Base-by-base conservation (phyloP, 2,888 invertebrate species). In the Anaspis maculata region DNA sequence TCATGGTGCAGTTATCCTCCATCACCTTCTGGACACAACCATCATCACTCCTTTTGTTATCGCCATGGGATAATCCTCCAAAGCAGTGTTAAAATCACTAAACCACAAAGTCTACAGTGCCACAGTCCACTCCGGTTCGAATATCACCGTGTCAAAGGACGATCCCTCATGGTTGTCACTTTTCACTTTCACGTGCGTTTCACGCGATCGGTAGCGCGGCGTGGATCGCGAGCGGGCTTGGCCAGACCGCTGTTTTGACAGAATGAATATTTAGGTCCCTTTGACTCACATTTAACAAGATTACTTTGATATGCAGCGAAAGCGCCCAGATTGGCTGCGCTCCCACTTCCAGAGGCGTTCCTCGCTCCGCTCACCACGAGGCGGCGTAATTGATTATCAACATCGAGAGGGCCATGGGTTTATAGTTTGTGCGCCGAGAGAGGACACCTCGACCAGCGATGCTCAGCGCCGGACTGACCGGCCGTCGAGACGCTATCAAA, bases 1-100 rank as follows among this genome's bases (percentile, higher is more conserved):
- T 68, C 64, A 75, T 77, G 43, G 79, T 79, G 64, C 78, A 79
- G 54, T 77, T 77, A 59, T 76, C 77, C 62, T 76, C 77, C 73
- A 73, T 73, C 51, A 62, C 57, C 54, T 56, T 48, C 35, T 30
- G 42, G 39, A 30, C 36, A 45, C 45, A 47, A 55, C 49, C 41
- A 44, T 52, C 48, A 55, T 49, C 41, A 43, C 52, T 27, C 9
- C 19, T 9, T 19, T 5, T 9, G 19, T 9, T 19, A 19, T 19
- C 19, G n/a, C n/a, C n/a, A n/a, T n/a, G n/a, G n/a, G n/a, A n/a
- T n/a, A n/a, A n/a, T n/a, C n/a, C n/a, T n/a, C n/a, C n/a, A n/a
- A n/a, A n/a, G n/a, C n/a, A n/a, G n/a, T n/a, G n/a, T n/a, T n/a
- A n/a, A n/a, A n/a, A n/a, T n/a, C n/a, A n/a, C n/a, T n/a, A n/a